These are phyloP conservation scores for Dusona sp. DNA, from an alignment of 2,888 invertebrate genomes.

Conservation along the genomic window DNA sequence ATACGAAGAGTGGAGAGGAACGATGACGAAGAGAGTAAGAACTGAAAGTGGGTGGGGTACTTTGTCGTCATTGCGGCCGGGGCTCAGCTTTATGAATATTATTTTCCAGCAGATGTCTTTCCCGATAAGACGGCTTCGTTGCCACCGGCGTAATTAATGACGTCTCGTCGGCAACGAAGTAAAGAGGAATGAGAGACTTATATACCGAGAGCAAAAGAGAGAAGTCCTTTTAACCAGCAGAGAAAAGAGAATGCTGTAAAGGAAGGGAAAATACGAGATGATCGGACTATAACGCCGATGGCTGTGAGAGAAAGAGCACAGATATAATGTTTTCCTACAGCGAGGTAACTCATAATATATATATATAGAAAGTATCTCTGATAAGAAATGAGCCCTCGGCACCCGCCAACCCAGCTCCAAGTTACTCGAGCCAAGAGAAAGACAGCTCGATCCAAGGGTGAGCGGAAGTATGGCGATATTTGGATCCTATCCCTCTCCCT, in stretches of 20 bases:
- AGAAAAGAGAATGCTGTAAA: constrained; percentile 46
- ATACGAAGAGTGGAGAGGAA: constrained; percentile 22
- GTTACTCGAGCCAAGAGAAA: constrained; percentile 49
- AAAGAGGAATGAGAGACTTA: constrained; percentile 55
- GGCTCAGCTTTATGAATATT: constrained; percentile 84
- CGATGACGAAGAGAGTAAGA: constrained; percentile 34
- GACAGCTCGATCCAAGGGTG: constrained; percentile 42
- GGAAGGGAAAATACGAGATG: constrained; percentile 57
- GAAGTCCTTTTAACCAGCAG: constrained; percentile 8
- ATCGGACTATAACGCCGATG: constrained; percentile 59
- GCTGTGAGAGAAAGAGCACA: constrained; percentile 57
- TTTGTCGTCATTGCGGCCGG: constrained; percentile 55
- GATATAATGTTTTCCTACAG: constrained; percentile 65
- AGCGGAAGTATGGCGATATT: constrained; percentile 59
- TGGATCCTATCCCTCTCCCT: constrained; percentile 12
- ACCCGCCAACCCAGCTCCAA: constrained; percentile 48
- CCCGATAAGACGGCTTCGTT: constrained; percentile 81
- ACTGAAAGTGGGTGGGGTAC: constrained; percentile 40
- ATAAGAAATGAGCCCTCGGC: constrained; percentile 72
- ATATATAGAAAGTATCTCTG: constrained; percentile 52
- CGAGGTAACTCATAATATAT: constrained; percentile 54
- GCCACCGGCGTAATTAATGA: constrained; percentile 83
- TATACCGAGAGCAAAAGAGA: constrained; percentile 25
- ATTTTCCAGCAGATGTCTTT: constrained; percentile 84
- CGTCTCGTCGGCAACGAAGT: constrained; percentile 67